phyloP scores from a whole-genome alignment of 2,888 invertebrate genomes.

The Rhimphoctona megacephalus region DNA sequence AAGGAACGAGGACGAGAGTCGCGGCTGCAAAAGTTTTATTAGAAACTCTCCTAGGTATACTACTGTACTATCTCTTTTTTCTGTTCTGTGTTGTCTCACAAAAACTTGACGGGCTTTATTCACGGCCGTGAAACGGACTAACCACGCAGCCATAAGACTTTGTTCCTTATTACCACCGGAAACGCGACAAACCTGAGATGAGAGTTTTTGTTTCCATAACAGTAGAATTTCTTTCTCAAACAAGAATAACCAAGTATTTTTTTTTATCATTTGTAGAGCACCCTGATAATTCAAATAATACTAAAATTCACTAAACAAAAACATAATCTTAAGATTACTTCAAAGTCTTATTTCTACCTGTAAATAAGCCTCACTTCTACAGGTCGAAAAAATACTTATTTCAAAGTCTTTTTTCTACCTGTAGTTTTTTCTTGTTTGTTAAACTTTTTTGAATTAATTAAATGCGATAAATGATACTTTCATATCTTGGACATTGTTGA shows the following conservation, averaged over 20 bases:
- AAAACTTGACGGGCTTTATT: slow-evolving; percentile 63
- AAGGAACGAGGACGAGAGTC: slow-evolving; percentile 36
- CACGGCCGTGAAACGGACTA: slow-evolving; percentile 32
- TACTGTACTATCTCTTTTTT: slow-evolving; percentile 20
- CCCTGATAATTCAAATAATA: slow-evolving; percentile 16
- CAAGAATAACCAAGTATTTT: slow-evolving; percentile 16
- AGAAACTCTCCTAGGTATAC: slow-evolving; percentile 66
- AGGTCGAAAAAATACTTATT: too few relatives aligned
- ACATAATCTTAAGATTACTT: background rate
- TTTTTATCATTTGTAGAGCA: slow-evolving; percentile 4
- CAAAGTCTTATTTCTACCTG: background rate
- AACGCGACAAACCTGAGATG: slow-evolving; percentile 40
- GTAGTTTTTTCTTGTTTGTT: background rate
- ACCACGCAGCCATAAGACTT: slow-evolving; percentile 19
- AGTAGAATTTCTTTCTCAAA: slow-evolving; percentile 8
- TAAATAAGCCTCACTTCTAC: too few relatives aligned
- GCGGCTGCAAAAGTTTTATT: slow-evolving; percentile 66
- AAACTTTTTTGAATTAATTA: background rate
- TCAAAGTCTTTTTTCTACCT: background rate
- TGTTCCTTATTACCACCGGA: slow-evolving; percentile 51
- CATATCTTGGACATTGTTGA: background rate
- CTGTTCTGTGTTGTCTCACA: slow-evolving; percentile 28
- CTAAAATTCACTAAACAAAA: background rate
- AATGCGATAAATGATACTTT: background rate
- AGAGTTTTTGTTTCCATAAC: slow-evolving; percentile 41